These are phyloP conservation scores for Anthonomus grandis DNA, from an alignment of 1,140 invertebrate species.

Conservation along the genomic window DNA sequence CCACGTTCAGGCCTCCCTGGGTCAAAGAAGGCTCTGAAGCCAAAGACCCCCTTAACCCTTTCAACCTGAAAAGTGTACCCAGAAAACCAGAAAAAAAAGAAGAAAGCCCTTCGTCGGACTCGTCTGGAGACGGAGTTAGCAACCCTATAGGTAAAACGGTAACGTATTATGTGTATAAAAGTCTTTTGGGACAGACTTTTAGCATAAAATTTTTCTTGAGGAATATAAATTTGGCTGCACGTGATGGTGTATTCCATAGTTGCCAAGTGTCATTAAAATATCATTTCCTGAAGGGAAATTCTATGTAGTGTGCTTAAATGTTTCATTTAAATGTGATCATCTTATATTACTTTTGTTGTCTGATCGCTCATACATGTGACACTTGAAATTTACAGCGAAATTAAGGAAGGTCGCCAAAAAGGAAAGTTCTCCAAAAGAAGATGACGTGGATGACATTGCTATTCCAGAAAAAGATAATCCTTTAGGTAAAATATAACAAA, in stretches of 20 bases:
- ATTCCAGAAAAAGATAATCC: slow-evolving; percentile 19
- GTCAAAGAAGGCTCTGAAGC: slow-evolving; percentile 70
- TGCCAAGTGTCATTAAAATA: too few species aligned
- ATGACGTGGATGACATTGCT: slow-evolving; percentile 6
- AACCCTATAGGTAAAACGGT: slow-evolving; percentile 46
- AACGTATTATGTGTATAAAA: too few species aligned
- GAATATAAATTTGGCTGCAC: too few species aligned
- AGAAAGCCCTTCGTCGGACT: neutral
- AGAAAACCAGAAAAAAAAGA: slow-evolving; percentile 35
- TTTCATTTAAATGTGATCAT: too few species aligned
- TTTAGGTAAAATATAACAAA: slow-evolving; percentile 27
- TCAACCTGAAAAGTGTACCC: slow-evolving; percentile 28
- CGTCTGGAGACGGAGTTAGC: slow-evolving; percentile 24
- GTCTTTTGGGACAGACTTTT: too few species aligned
- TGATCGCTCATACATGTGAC: neutral
- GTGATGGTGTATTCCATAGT: too few species aligned
- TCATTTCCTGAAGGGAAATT: too few species aligned
- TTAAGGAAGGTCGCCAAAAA: slow-evolving; percentile 16
- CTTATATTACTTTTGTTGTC: too few species aligned
- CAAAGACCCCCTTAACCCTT: slow-evolving; percentile 53
- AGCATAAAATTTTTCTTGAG: too few species aligned
- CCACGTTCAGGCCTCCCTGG: slow-evolving; percentile 76
- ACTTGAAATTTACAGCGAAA: slow-evolving; percentile 9
- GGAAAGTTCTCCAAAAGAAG: slow-evolving; percentile 11
- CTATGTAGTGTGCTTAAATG: too few species aligned